A percentile compares a stretch with the other conserved stretches of the same genome.
phyloP scores from a whole-genome alignment of 2,888 invertebrate species.

The Zeuzera pyrina region DNA sequence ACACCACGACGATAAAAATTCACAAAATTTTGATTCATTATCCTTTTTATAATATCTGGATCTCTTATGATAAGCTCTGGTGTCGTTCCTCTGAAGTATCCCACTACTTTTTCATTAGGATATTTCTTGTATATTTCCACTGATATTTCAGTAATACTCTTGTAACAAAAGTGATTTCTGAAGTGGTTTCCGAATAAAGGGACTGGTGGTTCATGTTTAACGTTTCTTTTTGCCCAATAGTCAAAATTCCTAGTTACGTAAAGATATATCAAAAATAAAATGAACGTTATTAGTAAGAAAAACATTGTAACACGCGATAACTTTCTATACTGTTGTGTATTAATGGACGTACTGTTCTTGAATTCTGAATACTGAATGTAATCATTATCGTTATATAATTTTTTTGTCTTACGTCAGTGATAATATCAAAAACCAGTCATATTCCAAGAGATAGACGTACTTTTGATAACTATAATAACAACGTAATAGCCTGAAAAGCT shows the following conservation, averaged over 20 bases:
- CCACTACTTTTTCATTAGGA: constrained; percentile 43
- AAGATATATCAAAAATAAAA: constrained; percentile 24
- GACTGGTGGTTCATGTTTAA: constrained; percentile 36
- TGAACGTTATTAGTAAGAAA: constrained; percentile 13
- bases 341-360: too few relatives aligned
- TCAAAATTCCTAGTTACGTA: constrained; percentile 34
- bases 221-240: constrained; percentile 41
- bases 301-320: constrained; percentile 1
- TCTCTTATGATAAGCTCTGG: constrained; percentile 44
- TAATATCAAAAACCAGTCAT: too few relatives aligned
- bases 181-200: constrained; percentile 42
- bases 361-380: too few relatives aligned
- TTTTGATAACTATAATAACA: too few relatives aligned
- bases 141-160: constrained; percentile 28
- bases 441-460: too few relatives aligned
- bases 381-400: too few relatives aligned
- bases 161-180: constrained; percentile 25
- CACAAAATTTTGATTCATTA: constrained; percentile 32
- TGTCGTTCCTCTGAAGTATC: constrained; percentile 35
- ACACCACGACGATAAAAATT: constrained; percentile 33
- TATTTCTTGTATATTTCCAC: constrained; percentile 38
- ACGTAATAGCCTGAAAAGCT: too few relatives aligned
- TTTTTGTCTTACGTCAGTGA: too few relatives aligned
- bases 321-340: too few relatives aligned
- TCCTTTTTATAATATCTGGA: constrained; percentile 31